Conservation (phyloP, 2,888 invertebrate genomes). For the Apotomis turbidana region DNA sequence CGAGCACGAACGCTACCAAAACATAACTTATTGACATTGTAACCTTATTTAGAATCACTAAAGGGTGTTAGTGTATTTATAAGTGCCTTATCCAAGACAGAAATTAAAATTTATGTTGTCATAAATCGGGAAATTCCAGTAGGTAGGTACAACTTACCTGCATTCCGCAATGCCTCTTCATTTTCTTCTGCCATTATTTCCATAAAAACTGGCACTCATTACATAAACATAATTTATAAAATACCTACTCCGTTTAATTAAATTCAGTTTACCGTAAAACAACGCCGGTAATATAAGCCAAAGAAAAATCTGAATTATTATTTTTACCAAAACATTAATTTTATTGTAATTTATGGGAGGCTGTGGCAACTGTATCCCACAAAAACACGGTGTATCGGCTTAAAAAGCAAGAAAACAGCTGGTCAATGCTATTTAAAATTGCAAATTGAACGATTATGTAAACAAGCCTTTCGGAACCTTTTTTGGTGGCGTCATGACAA, state of each 20-base stretch:
- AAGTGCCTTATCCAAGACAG: too few species aligned
- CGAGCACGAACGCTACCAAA: too few species aligned
- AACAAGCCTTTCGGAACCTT: constrained; percentile 74
- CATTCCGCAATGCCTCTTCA: too few species aligned
- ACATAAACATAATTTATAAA: background rate
- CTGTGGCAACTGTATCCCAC: constrained; percentile 46
- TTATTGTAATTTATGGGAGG: constrained; percentile 52
- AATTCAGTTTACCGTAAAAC: constrained; percentile 18
- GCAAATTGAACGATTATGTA: constrained; percentile 81
- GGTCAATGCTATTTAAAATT: constrained; percentile 74
- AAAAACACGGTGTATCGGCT: constrained; percentile 52
- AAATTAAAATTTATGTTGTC: too few species aligned
- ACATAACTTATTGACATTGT: too few species aligned
- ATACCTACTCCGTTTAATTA: constrained; percentile 4
- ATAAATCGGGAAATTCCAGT: too few species aligned
- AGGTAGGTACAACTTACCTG: too few species aligned
- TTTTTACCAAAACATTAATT: constrained; percentile 47
- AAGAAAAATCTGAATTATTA: constrained; percentile 38
- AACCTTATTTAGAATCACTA: too few species aligned
- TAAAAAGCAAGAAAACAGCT: constrained; percentile 59
- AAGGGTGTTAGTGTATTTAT: too few species aligned
- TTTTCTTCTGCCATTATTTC: background rate
- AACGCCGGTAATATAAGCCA: constrained; percentile 11
- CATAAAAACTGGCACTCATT: constrained; percentile 6
- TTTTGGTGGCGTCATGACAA: constrained; percentile 65